Evolutionary conservation across 2,113 vertebrate species (phyloP), one percentile per base, ranked within the genome.

Genomic region (Pollachius pollachius): DNA sequence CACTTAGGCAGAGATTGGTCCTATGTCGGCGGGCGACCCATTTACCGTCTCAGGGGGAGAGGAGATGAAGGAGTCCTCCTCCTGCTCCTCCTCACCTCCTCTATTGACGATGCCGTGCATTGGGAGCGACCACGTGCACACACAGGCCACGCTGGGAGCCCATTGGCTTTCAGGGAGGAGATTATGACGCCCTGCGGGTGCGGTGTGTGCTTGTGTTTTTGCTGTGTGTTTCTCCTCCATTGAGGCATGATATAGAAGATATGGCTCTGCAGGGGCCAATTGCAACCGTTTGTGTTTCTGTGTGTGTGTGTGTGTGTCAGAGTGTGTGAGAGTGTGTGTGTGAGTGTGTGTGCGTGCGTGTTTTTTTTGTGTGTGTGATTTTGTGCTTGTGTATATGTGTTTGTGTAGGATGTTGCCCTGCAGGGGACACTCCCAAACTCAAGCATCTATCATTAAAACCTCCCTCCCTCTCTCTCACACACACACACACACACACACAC

Each of bases 381-480:
- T 8, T 56, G 52, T 56, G 16, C 9, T 15, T 16, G 52, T 64
- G 58, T 64, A 52, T 69, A 62, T 67, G 62, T 18, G 57, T 71
- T 9, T n/a, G 1, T 70, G 72, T 27, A 58, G 72, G 71, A 69
- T 74, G 78, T 81, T 86, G 75, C 77, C 56, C 75, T 73, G 76
- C 72, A 70, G 72, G 75, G 73, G 71, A 84, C 77, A 79, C 73
- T 74, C 70, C 66, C 60, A 75, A 77, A 79, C 80, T 77, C 79
- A 56, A 69, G 73, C 70, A 79, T 77, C 70, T 79, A 74, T 82
- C 81, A 78, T 81, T 85, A 77, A 85, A 79, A 84, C 73, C 83
- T 75, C 73, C 60, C 72, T 48, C 15, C 73, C 83, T 75, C 73
- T 57, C 72, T 56, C 16, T 56, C 13, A 34, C 70, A 68, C 68